Evolutionary conservation across 2,113 vertebrate species (phyloP), one percentile per base, ranked within the genome.

Genomic region (Cryptomyrus ogoouensis): DNA sequence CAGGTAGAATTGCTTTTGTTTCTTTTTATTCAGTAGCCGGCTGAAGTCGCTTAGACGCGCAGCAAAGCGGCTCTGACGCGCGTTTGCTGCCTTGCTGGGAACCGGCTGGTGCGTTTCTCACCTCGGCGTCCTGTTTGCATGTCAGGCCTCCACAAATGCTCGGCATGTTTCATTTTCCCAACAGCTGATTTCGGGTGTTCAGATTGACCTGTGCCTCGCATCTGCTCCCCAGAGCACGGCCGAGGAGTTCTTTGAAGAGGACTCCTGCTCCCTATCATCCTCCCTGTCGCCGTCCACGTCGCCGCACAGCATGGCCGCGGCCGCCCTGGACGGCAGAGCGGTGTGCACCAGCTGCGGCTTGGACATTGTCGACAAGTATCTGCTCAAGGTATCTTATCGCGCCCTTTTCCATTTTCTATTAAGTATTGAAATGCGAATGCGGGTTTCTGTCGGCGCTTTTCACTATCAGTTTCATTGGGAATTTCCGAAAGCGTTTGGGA

Each of bases 291-390:
- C 97, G 2, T 96, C 96, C 35, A 96, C 96, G 24, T 97, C 97
- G 27, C 97, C 97, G 70, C 97, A 93, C 93, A 96, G 97, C 92
- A 97, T 98, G 97, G 95, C 96, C 90, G 97, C 97, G 12, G 95
- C 96, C 85, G 94, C 97, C 42, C 95, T 96, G 91, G 87, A 95
- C 1, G 93, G 96, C 91, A 97, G 97, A 90, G 96, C 96, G 5
- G 93, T 98, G 90, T 99, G 98, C 62, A 97, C 95, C 89, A 98
- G 96, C 92, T 99, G 98, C 91, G 97, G 96, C 91, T 95, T 96
- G 91, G 97, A 99, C 91, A 99, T 99, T 12, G 95, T 98, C 91
- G 98, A 99, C 93, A 99, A 99, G 94, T 99, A 99, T 94, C 96
- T 99, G 91, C 96, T 99, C 58, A 99, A 99, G 98, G 98, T 99